Evolutionary conservation across 1,140 invertebrate species (phyloP), one percentile per base, ranked within the genome.

Genomic region (Anagrus nilaparvatae): DNA sequence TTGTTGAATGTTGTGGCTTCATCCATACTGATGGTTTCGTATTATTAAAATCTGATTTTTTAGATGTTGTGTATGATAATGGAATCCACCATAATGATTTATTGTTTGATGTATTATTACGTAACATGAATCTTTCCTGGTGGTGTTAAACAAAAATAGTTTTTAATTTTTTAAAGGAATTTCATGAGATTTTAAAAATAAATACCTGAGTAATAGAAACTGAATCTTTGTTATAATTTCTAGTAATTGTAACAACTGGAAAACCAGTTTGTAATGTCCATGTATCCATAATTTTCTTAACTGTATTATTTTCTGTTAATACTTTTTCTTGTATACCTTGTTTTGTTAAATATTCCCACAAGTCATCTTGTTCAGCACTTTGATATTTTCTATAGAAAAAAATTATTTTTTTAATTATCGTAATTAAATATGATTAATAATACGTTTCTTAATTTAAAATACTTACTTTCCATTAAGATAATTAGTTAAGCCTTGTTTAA

Each of bases 231-330:
- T 71, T 57, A 53, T 87, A 84, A 59, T 85, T 60, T 35, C 79
- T 73, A 2, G 53, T 74, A 0, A 91, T 75, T 1, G 25, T 86
- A 0, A 94, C 66, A 0, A 92, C 76, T 1, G 89, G 89, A 61
- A 82, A 92, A 0, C 84, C 84, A 44, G 81, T 85, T 65, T 93
- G 87, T 5, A 88, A 59, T 0, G 86, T 91, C 89, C 90, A 95
- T 0, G 87, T 88, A 51, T 93, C 85, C 84, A 89, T 88, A 18
- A 89, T 81, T 40, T 75, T 5, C 46, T 80, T 82, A 0, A 89
- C 76, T 0, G 77, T 78, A 1, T 83, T 69, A 41, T 74, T 71
- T 12, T 61, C 47, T 10, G 76, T 71, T 16, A 89, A 67, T 7
- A 75, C 69, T 2, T 69, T 63, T 33, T 76, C 75, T 30, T 66